Percentiles rank a stretch among this genome's conserved stretches.
phyloP scores from a whole-genome alignment of 2,888 invertebrate species.

The Platerodrilus igneus region DNA sequence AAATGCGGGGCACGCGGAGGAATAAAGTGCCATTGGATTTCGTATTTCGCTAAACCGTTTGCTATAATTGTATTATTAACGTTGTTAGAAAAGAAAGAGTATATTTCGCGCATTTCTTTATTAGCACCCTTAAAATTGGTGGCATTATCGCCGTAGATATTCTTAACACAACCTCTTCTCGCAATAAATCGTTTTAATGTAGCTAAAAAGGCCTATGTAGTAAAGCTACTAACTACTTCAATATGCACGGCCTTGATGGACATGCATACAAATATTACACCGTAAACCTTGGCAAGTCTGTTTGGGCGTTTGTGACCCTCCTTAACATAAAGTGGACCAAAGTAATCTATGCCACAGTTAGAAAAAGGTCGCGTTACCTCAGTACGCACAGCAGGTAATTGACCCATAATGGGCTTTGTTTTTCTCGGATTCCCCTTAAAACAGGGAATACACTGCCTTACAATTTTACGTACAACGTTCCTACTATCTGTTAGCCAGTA shows the following conservation, averaged over 20 bases:
- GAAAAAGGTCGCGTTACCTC: slow-evolving; percentile 13
- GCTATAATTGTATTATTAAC: neutral
- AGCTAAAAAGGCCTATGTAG: slow-evolving; percentile 33
- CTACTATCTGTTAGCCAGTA: slow-evolving; percentile 28
- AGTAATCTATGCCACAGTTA: slow-evolving; percentile 27
- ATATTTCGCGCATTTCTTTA: slow-evolving; percentile 1
- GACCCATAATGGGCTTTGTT: slow-evolving; percentile 15
- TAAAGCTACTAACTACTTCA: slow-evolving; percentile 33
- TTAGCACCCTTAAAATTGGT: slow-evolving; percentile 38
- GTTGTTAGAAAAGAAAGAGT: neutral
- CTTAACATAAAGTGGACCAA: slow-evolving; percentile 26
- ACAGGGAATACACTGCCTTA: slow-evolving; percentile 23
- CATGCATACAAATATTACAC: slow-evolving; percentile 32
- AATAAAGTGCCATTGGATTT: neutral
- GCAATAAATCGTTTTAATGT: slow-evolving; percentile 34
- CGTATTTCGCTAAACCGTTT: neutral
- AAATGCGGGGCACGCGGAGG: neutral
- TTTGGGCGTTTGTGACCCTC: slow-evolving; percentile 17
- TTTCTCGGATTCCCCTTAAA: slow-evolving; percentile 14
- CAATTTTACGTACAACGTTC: slow-evolving; percentile 18
- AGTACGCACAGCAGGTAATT: slow-evolving; percentile 13
- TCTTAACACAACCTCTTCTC: slow-evolving; percentile 28
- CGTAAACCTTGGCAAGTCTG: slow-evolving; percentile 25
- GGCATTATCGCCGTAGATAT: slow-evolving; percentile 36
- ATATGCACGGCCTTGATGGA: slow-evolving; percentile 34